Evolutionary conservation across 2,888 invertebrate genomes (phyloP).

Genomic region (Argynnis bischoffii): DNA sequence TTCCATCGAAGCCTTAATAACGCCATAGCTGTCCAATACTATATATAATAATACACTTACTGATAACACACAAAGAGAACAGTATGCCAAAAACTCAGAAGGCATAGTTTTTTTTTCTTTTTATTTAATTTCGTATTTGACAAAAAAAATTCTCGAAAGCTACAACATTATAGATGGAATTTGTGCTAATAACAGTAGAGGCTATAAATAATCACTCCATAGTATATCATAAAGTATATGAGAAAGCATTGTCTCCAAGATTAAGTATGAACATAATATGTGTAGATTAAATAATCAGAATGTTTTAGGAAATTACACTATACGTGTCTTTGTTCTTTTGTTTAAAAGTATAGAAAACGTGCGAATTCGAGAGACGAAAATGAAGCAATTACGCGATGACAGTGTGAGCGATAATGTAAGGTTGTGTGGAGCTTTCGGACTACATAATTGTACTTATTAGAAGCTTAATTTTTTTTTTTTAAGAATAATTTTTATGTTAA

Average conservation of each 20-base stretch:
- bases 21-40: too few species aligned
- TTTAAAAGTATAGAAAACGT: slow-evolving; percentile 49
- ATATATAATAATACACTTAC: too few species aligned
- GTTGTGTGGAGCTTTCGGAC: background rate
- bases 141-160: background rate
- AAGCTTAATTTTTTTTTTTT: background rate
- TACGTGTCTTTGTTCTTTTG: slow-evolving; percentile 44
- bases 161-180: background rate
- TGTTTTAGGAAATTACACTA: slow-evolving; percentile 48
- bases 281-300: slow-evolving; percentile 46
- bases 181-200: slow-evolving; percentile 4
- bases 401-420: background rate
- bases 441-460: background rate
- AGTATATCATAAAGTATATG: slow-evolving; percentile 32
- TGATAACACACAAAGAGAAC: too few species aligned
- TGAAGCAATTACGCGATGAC: slow-evolving; percentile 27
- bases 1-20: too few species aligned
- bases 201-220: slow-evolving; percentile 4
- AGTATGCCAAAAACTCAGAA: too few species aligned
- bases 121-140: too few species aligned
- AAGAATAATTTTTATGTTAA: too few species aligned
- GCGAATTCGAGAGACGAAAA: slow-evolving; percentile 41
- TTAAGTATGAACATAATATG: slow-evolving; percentile 27
- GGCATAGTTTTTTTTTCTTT: too few species aligned
- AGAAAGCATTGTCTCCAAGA: slow-evolving; percentile 35